Evolutionary conservation across 2,797 vertebrate species (phyloP).

Genomic region (Sebastes hubbsi): DNA sequence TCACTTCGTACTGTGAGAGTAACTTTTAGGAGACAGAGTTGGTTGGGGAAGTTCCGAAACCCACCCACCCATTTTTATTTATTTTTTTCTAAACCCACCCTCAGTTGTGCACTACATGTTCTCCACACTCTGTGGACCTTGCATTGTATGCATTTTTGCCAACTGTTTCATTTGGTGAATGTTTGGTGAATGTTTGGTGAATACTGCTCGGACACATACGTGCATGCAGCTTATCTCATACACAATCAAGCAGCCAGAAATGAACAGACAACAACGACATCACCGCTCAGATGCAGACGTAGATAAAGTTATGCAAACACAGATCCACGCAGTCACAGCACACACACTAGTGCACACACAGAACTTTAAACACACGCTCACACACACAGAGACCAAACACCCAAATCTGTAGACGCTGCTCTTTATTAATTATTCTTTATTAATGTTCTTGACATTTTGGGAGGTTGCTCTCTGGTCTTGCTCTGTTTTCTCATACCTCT

Average conservation of each 20-base stretch:
- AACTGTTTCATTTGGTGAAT: too few species aligned
- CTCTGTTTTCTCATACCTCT: not conserved
- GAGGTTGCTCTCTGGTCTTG: conserved; percentile 40
- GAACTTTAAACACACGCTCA: not conserved
- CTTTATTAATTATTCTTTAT: conserved; percentile 85
- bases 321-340: conserved; percentile 58
- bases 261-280: not conserved
- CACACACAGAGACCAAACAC: not conserved
- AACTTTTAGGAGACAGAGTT: too few species aligned
- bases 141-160: not conserved
- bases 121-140: not conserved
- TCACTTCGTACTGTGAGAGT: too few species aligned
- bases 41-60: too few species aligned
- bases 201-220: not conserved
- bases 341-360: conserved; percentile 1
- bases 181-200: too few species aligned
- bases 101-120: too few species aligned
- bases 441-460: conserved; percentile 83
- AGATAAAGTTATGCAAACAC: too few species aligned
- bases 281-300: not conserved
- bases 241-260: too few species aligned
- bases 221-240: not conserved
- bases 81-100: too few species aligned
- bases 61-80: too few species aligned
- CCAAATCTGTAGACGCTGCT: not conserved